These are phyloP conservation scores for Carcharodon carcharias DNA, from an alignment of 2,797 vertebrate species.

Conservation along the genomic window DNA sequence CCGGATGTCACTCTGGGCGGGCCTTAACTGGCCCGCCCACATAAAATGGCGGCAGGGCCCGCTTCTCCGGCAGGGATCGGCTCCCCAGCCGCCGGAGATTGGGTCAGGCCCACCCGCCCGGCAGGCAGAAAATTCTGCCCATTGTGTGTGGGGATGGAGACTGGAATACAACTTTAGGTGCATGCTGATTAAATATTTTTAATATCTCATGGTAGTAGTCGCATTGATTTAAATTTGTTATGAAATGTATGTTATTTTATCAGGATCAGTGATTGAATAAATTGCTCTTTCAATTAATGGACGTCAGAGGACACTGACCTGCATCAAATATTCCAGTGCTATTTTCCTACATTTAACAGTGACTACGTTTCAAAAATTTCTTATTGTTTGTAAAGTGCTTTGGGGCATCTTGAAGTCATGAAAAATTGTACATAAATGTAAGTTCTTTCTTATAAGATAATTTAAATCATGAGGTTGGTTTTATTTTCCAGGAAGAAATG, in stretches of 20 bases:
- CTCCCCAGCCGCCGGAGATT: no score
- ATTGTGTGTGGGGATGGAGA: no score
- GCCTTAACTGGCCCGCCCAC: no score
- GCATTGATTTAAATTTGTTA: background rate
- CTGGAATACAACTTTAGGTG: background rate
- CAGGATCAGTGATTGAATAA: background rate
- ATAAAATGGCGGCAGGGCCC: no score
- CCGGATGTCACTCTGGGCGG: no score
- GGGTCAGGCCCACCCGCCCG: no score
- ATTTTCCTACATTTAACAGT: background rate
- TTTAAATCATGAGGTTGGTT: background rate
- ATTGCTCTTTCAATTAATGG: background rate
- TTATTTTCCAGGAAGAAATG: background rate
- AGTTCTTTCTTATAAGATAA: background rate
- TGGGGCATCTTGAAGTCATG: no score
- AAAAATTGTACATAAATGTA: background rate
- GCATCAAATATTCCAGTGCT: no score
- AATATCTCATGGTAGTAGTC: background rate
- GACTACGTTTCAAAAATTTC: no score
- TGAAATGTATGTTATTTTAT: background rate
- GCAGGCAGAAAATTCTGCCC: no score
- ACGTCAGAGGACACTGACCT: background rate
- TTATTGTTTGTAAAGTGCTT: no score
- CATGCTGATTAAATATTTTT: background rate
- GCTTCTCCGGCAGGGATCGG: no score